phyloP scores from a whole-genome alignment of 2,888 invertebrate genomes.

The Euzetes globulus region DNA sequence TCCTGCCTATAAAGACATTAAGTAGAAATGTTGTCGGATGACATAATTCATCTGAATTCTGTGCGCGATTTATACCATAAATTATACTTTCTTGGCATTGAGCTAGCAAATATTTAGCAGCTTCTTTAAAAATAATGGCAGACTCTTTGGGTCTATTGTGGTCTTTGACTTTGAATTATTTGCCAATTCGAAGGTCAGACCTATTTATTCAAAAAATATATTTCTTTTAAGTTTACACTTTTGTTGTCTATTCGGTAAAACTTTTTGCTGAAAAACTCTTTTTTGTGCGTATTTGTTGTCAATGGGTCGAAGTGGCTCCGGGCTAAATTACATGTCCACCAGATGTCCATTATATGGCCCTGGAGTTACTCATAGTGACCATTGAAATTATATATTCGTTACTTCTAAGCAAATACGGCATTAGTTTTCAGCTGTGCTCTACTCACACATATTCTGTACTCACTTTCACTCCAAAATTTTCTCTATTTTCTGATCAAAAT shows the following conservation, averaged over 20 bases:
- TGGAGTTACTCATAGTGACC: not conserved
- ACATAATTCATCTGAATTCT: no score
- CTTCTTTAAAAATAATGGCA: no score
- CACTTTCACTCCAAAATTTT: no score
- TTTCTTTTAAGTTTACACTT: not conserved
- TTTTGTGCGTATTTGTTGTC: conserved; percentile 7
- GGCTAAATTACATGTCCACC: conserved; percentile 21
- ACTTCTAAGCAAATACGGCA: not conserved
- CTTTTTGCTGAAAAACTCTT: conserved; percentile 20
- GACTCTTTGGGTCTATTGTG: not conserved
- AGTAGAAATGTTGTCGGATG: no score
- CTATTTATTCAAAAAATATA: not conserved
- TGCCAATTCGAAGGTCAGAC: not conserved
- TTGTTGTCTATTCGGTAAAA: conserved; percentile 1
- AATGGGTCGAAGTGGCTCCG: not conserved
- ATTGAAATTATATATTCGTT: not conserved
- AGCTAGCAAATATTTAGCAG: no score
- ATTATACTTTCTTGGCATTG: no score
- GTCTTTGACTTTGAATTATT: not conserved
- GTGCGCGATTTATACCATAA: no score
- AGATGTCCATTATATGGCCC: conserved; percentile 20
- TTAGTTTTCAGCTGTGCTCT: conserved; percentile 5
- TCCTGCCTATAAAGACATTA: no score
- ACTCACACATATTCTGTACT: not conserved
- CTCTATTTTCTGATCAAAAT: no score